Conservation (phyloP, 2,888 invertebrate species). For the Drosophila diplacantha region DNA sequence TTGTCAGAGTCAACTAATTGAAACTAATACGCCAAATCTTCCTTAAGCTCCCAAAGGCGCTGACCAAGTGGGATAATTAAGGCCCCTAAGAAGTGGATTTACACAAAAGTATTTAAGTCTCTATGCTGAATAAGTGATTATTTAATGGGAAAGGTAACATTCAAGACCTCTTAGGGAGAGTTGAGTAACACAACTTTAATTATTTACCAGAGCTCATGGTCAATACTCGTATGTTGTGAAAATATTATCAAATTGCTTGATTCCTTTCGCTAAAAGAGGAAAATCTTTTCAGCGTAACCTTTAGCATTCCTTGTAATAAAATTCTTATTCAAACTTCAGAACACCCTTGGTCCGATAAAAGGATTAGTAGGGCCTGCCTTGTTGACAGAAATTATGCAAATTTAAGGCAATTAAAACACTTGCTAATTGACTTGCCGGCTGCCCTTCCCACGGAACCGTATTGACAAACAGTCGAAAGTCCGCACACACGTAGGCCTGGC, state of each 20-base stretch:
- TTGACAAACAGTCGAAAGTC: slow-evolving; percentile 38
- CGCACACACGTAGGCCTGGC: slow-evolving; percentile 12
- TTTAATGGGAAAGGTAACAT: not conserved
- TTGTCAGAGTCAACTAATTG: slow-evolving; percentile 55
- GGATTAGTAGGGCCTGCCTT: slow-evolving; percentile 30
- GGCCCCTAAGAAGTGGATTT: not conserved
- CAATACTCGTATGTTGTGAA: not conserved
- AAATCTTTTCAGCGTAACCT: not conserved
- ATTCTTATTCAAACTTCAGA: slow-evolving; percentile 1
- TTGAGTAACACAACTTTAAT: no score
- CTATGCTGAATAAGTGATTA: not conserved
- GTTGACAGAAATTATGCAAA: slow-evolving; percentile 71
- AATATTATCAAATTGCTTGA: not conserved
- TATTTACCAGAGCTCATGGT: no score
- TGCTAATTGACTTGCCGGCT: slow-evolving; percentile 67
- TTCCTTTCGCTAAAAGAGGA: not conserved
- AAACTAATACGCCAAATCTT: slow-evolving; percentile 61
- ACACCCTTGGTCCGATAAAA: not conserved
- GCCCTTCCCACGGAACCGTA: slow-evolving; percentile 30
- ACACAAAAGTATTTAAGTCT: not conserved
- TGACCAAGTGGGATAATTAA: not conserved
- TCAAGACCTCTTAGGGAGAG: not conserved
- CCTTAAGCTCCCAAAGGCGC: slow-evolving; percentile 9
- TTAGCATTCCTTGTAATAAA: not conserved
- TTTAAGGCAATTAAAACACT: slow-evolving; percentile 71